These are phyloP conservation scores for Paracanthobrama guichenoti DNA, from an alignment of 2,113 vertebrate genomes.

Conservation along the genomic window DNA sequence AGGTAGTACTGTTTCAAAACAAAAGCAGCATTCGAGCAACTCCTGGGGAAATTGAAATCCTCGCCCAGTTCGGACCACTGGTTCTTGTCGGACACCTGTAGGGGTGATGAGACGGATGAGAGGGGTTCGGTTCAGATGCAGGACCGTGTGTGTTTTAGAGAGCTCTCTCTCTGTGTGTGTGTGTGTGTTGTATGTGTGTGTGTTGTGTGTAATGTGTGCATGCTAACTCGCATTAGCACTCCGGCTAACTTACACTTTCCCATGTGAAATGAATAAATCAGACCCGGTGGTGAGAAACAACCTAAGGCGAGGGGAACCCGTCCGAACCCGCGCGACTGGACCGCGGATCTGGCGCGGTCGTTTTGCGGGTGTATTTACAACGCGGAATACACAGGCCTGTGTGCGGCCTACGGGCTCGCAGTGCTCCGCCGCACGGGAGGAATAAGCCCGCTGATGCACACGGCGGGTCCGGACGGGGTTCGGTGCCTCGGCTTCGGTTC, in stretches of 20 bases:
- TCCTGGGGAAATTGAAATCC: conserved; percentile 97
- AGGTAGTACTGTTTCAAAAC: conserved; percentile 99
- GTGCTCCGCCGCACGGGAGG: conserved; percentile 77
- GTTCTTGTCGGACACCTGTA: conserved; percentile 84
- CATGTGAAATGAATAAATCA: conserved; percentile 27
- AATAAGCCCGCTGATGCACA: conserved; percentile 70
- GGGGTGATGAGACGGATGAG: conserved; percentile 34
- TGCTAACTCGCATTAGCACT: conserved; percentile 70
- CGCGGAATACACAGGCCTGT: conserved; percentile 80
- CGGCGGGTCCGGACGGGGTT: conserved; percentile 74
- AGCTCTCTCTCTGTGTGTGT: too few relatives aligned
- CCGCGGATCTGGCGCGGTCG: conserved; percentile 26
- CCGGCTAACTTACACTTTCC: conserved; percentile 69
- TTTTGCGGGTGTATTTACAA: conserved; percentile 56
- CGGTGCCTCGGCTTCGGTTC: conserved; percentile 76
- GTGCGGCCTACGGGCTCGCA: conserved; percentile 89
- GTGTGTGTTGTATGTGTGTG: background rate
- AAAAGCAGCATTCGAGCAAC: conserved; percentile 98
- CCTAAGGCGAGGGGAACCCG: background rate
- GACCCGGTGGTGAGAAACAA: background rate
- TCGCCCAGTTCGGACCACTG: conserved; percentile 97
- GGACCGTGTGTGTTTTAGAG: background rate
- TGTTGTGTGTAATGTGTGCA: conserved; percentile 22
- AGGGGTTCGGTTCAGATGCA: conserved; percentile 31
- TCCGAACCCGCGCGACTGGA: background rate